phyloP scores from a whole-genome alignment of 2,113 vertebrate genomes.

The Daphoenositta chrysoptera region DNA sequence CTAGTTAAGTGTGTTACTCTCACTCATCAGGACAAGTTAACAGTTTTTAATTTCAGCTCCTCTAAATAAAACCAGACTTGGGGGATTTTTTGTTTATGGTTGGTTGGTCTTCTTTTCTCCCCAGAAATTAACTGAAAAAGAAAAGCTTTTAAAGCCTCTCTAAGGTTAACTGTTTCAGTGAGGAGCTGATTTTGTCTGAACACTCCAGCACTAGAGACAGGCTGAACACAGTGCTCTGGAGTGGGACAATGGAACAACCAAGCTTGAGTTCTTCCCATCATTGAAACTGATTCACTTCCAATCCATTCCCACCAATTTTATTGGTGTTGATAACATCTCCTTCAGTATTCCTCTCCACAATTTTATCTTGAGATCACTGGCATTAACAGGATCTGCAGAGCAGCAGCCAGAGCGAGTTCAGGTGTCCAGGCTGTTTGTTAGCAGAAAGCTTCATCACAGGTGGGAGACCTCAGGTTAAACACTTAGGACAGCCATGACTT shows the following conservation, averaged over 20 bases:
- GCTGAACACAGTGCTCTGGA: background rate
- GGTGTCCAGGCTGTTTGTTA: background rate
- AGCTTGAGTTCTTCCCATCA: background rate
- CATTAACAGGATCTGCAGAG: background rate
- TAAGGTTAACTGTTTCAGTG: background rate
- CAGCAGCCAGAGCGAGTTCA: background rate
- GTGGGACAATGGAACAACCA: background rate
- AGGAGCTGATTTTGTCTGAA: background rate
- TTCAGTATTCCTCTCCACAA: background rate
- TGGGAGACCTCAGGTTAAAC: background rate
- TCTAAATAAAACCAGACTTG: background rate
- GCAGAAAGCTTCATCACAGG: background rate
- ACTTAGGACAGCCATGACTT: background rate
- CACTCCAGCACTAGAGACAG: background rate
- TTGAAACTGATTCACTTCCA: background rate
- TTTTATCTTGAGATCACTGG: background rate
- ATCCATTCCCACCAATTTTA: accelerated
- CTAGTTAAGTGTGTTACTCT: background rate
- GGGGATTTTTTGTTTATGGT: background rate
- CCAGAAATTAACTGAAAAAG: background rate
- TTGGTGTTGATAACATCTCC: background rate
- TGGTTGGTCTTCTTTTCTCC: background rate
- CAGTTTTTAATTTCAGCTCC: background rate
- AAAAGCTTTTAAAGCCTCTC: background rate
- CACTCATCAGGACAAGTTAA: background rate